Conservation (phyloP, 1,140 invertebrate species). For the Drosophila baimaii region DNA sequence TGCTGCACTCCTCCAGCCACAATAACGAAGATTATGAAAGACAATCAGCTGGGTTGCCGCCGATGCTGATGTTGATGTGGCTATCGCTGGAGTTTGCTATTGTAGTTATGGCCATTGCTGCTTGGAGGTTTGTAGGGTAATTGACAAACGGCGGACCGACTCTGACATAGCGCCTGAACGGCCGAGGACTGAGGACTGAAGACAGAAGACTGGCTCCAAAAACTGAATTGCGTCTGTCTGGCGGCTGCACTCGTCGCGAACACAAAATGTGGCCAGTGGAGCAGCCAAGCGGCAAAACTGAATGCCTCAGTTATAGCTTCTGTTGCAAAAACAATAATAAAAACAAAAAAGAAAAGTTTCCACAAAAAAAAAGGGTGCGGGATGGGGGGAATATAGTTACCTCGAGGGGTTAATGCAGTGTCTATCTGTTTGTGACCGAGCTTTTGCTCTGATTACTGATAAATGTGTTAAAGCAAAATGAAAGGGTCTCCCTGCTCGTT, state of each 20-base stretch:
- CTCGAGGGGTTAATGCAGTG: constrained; percentile 57
- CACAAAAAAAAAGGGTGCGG: constrained; percentile 8
- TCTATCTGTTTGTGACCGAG: constrained; percentile 45
- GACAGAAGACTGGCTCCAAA: constrained; percentile 28
- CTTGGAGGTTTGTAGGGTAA: constrained; percentile 79
- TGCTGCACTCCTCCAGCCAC: constrained; percentile 3
- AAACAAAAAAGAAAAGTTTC: constrained; percentile 28
- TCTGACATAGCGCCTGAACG: constrained; percentile 1
- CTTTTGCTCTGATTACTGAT: constrained; percentile 67
- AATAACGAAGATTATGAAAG: constrained; percentile 74
- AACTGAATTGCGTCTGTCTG: constrained; percentile 25
- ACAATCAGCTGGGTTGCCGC: constrained; percentile 70
- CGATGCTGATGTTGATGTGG: constrained; percentile 42
- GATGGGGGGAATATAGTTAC: constrained; percentile 27
- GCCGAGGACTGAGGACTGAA: constrained; percentile 15
- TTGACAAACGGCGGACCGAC: constrained; percentile 64
- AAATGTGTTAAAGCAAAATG: constrained; percentile 61
- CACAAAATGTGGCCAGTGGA: constrained; percentile 65
- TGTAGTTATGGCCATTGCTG: constrained; percentile 21
- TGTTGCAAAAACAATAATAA: constrained; percentile 51
- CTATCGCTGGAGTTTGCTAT: constrained; percentile 33
- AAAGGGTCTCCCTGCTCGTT: constrained; percentile 45
- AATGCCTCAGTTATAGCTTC: constrained; percentile 67
- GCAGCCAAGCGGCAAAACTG: constrained; percentile 72
- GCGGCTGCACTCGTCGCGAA: constrained; percentile 41